phyloP scores from a whole-genome alignment of 30 jellyfish, hydroid and myxozoan genomes.

The Rhopilema esculentum region DNA sequence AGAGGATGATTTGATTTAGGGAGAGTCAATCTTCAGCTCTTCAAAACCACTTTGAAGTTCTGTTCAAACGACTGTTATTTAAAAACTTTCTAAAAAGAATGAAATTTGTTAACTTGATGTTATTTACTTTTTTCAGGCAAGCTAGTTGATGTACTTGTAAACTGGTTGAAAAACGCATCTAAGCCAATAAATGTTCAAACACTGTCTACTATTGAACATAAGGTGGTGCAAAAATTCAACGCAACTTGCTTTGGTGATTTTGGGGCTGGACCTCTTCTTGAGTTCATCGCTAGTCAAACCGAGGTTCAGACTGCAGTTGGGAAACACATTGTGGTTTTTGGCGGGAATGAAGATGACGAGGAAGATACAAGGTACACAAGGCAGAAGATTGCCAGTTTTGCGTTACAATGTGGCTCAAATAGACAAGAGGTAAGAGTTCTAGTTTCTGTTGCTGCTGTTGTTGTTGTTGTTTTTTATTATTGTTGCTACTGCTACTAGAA shows the following conservation, averaged over 20 bases:
- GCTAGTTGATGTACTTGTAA: constrained; percentile 2
- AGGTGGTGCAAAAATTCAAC: constrained; percentile 20
- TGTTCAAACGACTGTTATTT: too few species aligned
- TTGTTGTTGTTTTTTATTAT: neutral
- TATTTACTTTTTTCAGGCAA: constrained; percentile 33
- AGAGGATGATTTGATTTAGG: too few species aligned
- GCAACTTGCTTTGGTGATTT: constrained; percentile 52
- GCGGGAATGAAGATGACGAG: neutral
- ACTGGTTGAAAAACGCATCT: constrained; percentile 38
- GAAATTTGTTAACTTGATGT: too few species aligned
- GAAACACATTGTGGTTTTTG: neutral
- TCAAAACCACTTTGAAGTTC: too few species aligned
- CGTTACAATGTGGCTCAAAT: neutral
- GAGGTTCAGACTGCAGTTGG: constrained; percentile 30
- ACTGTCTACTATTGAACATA: constrained; percentile 35
- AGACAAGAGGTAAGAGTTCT: neutral
- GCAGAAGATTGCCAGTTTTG: constrained; percentile 1
- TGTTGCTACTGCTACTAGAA: neutral
- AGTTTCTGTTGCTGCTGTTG: neutral
- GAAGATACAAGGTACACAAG: neutral
- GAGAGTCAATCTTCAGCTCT: too few species aligned
- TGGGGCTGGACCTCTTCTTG: constrained; percentile 77
- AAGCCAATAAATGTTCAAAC: constrained; percentile 43
- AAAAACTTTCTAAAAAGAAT: too few species aligned
- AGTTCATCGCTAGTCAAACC: constrained; percentile 23